These are phyloP conservation scores for Gobio gobio DNA, from an alignment of 2,113 vertebrate species.

Conservation along the genomic window DNA sequence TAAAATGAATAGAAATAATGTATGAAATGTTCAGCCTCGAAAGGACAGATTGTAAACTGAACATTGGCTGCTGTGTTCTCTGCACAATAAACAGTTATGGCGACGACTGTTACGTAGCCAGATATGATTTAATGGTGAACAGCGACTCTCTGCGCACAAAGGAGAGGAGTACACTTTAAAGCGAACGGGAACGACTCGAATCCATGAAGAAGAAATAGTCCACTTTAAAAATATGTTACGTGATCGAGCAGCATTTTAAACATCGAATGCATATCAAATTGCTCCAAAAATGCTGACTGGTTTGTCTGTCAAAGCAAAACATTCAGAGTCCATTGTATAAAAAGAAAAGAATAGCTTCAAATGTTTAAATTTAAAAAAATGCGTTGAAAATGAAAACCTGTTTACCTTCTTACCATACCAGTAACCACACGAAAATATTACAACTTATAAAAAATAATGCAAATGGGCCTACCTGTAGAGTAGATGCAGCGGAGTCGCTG, in stretches of 20 bases:
- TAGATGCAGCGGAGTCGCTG: conserved; percentile 60
- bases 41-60: neutral
- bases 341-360: neutral
- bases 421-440: neutral
- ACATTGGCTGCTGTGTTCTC: neutral
- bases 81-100: neutral
- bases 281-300: neutral
- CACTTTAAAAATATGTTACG: neutral
- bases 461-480: conserved; percentile 42
- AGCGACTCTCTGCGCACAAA: conserved; percentile 55
- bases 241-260: neutral
- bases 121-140: conserved; percentile 48
- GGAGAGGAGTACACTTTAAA: neutral
- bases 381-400: neutral
- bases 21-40: neutral
- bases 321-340: neutral
- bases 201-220: neutral
- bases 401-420: no score
- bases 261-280: neutral
- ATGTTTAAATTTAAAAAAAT: neutral
- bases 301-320: neutral
- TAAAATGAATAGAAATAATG: neutral
- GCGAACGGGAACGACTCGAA: neutral
- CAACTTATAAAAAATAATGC: neutral
- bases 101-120: neutral